Evolutionary conservation across 1,140 invertebrate species (phyloP).

Genomic region (Papilio helenus): DNA sequence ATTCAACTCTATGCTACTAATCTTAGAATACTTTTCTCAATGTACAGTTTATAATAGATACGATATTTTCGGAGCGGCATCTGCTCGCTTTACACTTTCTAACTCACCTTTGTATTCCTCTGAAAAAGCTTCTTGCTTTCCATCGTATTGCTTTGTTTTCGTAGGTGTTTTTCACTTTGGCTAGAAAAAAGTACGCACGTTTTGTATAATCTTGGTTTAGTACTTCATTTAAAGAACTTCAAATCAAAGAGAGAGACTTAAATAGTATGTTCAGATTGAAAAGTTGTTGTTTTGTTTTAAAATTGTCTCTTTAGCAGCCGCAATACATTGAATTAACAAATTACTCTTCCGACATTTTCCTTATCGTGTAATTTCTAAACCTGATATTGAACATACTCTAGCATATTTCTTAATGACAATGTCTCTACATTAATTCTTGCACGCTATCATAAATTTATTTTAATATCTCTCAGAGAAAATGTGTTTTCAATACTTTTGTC

Average conservation of each 20-base stretch:
- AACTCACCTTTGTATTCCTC: constrained; percentile 35
- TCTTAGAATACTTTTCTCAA: background rate
- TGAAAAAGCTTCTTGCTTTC: constrained; percentile 28
- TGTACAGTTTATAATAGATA: constrained; percentile 24
- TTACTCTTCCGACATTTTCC: background rate
- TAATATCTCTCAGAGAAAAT: constrained; percentile 21
- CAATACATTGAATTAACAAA: background rate
- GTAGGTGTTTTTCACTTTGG: constrained; percentile 31
- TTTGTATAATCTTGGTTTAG: constrained; percentile 8
- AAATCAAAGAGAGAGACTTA: background rate
- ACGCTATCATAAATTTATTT: constrained; percentile 6
- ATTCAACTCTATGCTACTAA: background rate
- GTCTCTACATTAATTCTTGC: background rate
- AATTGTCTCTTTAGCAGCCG: background rate
- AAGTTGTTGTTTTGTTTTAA: too few species aligned
- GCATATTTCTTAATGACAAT: background rate
- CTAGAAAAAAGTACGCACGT: constrained; percentile 5
- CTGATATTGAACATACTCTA: background rate
- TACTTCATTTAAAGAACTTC: background rate
- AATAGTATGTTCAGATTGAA: background rate
- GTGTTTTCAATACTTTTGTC: constrained; percentile 37
- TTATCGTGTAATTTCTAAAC: background rate
- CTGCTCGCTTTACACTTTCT: constrained; percentile 38
- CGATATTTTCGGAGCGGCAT: constrained; percentile 27
- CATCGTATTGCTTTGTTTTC: constrained; percentile 30